Evolutionary conservation across 2,797 vertebrate genomes (phyloP).

Genomic region (Squalus acanthias): DNA sequence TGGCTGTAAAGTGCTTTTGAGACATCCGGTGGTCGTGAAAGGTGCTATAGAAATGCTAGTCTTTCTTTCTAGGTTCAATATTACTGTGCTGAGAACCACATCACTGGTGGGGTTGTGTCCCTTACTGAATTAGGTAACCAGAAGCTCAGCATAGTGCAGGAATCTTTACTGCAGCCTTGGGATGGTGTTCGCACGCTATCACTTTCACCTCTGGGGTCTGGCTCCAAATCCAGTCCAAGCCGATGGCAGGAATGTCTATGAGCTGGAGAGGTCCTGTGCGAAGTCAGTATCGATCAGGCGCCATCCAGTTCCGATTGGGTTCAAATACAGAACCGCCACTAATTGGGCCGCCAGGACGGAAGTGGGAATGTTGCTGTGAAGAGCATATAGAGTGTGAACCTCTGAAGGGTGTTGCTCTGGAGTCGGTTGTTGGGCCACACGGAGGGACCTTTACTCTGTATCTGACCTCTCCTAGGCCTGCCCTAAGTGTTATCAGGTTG

Average conservation of each 20-base stretch:
- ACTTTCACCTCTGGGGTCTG: not conserved
- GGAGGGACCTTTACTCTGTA: not conserved
- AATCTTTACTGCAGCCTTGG: not conserved
- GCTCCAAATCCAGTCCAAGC: too few species aligned
- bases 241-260: not conserved
- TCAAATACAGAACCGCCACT: not conserved
- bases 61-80: too few species aligned
- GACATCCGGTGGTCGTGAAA: too few species aligned
- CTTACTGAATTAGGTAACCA: too few species aligned
- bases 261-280: not conserved
- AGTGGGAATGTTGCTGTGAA: not conserved
- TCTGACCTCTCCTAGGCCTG: not conserved
- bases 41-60: not conserved
- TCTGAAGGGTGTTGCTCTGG: not conserved
- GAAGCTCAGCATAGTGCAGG: not conserved
- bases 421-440: not conserved
- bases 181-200: not conserved
- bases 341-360: not conserved
- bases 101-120: too few species aligned
- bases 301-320: not conserved
- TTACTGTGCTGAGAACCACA: not conserved
- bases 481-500: not conserved
- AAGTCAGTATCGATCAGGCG: not conserved
- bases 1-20: too few species aligned
- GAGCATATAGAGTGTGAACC: not conserved